Evolutionary conservation across 1,140 invertebrate genomes (phyloP).

Genomic region (Ruditapes philippinarum): DNA sequence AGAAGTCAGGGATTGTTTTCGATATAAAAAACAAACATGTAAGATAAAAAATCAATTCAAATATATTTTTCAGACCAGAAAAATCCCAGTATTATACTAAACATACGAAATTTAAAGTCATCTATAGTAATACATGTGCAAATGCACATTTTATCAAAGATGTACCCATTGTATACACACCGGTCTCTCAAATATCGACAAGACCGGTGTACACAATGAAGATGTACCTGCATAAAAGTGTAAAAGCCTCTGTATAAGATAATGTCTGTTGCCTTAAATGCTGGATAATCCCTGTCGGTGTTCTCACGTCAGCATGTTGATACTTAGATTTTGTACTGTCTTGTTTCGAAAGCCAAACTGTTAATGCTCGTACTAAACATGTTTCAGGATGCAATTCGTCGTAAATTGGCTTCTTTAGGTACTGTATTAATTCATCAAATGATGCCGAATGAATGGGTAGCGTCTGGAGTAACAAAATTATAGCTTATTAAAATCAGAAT

Average conservation of each 20-base stretch:
- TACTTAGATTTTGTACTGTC: constrained; percentile 24
- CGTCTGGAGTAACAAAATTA: too few relatives aligned
- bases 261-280: constrained; percentile 26
- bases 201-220: too few relatives aligned
- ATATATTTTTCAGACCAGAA: background rate
- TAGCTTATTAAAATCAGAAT: too few relatives aligned
- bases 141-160: background rate
- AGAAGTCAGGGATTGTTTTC: too few relatives aligned
- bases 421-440: constrained; percentile 2
- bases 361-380: constrained; percentile 40
- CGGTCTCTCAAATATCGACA: too few relatives aligned
- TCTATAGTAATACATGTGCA: background rate
- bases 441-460: background rate
- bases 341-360: constrained; percentile 45
- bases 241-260: constrained; percentile 24
- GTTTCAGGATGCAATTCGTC: constrained; percentile 17
- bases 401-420: constrained; percentile 35
- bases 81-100: background rate
- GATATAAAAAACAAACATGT: too few relatives aligned
- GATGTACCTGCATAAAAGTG: constrained; percentile 32
- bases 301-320: background rate
- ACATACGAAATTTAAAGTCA: background rate
- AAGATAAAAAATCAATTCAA: too few relatives aligned
- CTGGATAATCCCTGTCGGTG: constrained; percentile 36
- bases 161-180: too few relatives aligned